Base-by-base conservation (phyloP, 2,797 vertebrate genomes). In the Loriculus beryllinus region DNA sequence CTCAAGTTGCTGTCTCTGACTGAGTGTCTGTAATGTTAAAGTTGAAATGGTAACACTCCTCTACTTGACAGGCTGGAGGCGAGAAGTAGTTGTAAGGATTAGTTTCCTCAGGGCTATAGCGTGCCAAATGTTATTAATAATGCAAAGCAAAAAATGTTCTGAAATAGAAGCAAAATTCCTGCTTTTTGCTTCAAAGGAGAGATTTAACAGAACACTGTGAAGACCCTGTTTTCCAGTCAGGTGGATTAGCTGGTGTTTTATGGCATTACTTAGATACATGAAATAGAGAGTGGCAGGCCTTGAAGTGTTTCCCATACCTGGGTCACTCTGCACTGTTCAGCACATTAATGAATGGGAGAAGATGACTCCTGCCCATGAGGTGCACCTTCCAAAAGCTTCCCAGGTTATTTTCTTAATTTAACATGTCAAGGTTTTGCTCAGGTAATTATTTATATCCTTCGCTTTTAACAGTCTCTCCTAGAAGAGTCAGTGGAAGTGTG, bases 61-160 rank as follows among this genome's bases (percentile, higher is more conserved):
- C 25, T 52, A 84, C 80, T 80, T 92, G 87, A 48, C 74, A 84
- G 67, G 63, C 74, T 94, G 74, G 63, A 93, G 79, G 83, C 0
- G 4, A 92, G 75, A 79, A 82, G 31, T 20, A 40, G 29, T 88
- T 93, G 89, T 83, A 76, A 91, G 67, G 89, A 82, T 90, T 91
- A 76, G 74, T 77, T 90, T 91, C 69, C 85, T 59, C 74, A 91
- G 51, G 85, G 80, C 59, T 77, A 25, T 25, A 45, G 80, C 2
- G 8, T 90, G 85, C 89, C 85, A 83, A 90, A 86, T 1, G 8
- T 65, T 88, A 88, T 90, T 92, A 93, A 93, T 88, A 96, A 94
- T 93, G 89, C 77, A 88, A 79, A 94, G 57, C 63, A 83, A 91
- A 87, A 64, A 91, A 77, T 25, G 26, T 86, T 84, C 67, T 60